Evolutionary conservation across 2,888 invertebrate genomes (phyloP), one percentile per base, ranked within the genome.

Genomic region (Brachyopa scutellaris): DNA sequence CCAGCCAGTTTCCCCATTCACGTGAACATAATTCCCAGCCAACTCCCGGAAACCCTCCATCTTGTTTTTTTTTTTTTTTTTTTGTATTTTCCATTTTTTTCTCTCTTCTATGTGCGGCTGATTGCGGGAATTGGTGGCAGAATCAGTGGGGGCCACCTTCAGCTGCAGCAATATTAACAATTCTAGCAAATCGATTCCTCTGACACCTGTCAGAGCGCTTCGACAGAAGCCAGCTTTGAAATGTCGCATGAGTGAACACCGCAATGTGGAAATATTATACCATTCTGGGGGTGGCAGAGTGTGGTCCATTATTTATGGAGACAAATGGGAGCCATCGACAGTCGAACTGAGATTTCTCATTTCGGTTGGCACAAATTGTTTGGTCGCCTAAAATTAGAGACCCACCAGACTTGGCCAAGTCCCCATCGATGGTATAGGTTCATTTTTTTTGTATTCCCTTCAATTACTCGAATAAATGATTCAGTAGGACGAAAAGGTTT

Each of bases 181-280:
- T 74, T 80, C 74, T 51, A 74, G 67, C 74, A 82, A 82, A 82
- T 82, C 82, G 82, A 82, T 82, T 82, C 66, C 45, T 77, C 77
- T 82, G 76, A 82, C 82, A 77, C 76, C 82, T 82, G 82, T 82
- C 77, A 82, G 82, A 82, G 77, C 38, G 77, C 69, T 69, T 64
- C 77, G 82, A 82, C 77, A 82, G 57, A 77, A 82, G 59, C 82
- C 82, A 79, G 77, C 82, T 82, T 82, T 82, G 82, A 82, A 77
- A 77, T 77, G 82, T 82, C 82, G 77, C 82, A 72, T 82, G 77
- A 82, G 59, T 77, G 77, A 82, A 36, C 77, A 82, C 76, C 45
- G 59, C 82, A 70, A 82, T 77, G 77, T 82, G 77, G 64, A 77
- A 82, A 70, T 82, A 77, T 72, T 82, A 66, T 66, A 55, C 77